Base-by-base conservation (phyloP, 2,797 vertebrate genomes). In the Sphenodon punctatus region DNA sequence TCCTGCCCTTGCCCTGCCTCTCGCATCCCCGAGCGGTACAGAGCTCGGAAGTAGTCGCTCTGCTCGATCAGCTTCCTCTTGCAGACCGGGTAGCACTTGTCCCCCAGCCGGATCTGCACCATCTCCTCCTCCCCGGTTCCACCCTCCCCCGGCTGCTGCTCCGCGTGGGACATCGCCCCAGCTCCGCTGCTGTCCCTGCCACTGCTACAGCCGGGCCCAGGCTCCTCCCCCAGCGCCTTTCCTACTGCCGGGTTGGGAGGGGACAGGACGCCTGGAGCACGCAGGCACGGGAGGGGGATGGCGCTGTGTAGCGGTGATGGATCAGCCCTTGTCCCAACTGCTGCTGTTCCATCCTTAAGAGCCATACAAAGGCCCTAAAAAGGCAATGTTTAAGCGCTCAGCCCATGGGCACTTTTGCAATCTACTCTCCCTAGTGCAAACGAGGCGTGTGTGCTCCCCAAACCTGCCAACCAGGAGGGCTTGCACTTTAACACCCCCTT, bases 21-120 rank as follows among this genome's bases (percentile, higher is more conserved):
- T 76, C 96, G 95, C 98, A 99, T 99, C n/a, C 98, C 98, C 10
- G 98, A 99, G 94, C 97, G 97, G 95, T 97, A 99, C 17, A 99
- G 95, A 0, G 98, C 98, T 34, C 97, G 96, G 95, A 99, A 99
- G 90, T 97, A 99, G 93, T 98, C 98, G 86, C 98, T 99, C 91
- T 99, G 98, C 91, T 99, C 98, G 25, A 99, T 97, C 64, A 99
- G 96, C 91, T 97, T 97, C 85, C 95, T 97, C 88, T 98, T 98
- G 88, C 97, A 97, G 86, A 98, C 98, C 72, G 97, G 94, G 93
- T 97, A 99, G 69, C 95, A 95, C 87, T 97, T 97, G 89, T 96
- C 97, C 73, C 97, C 98, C 95, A 98, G 95, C 42, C 97, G 94
- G 84, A 99, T 98, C 89, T 96, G 97, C 72, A 99, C 96, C 34